Evolutionary conservation across 2,888 invertebrate species (phyloP).

Genomic region (Amiota mariae): DNA sequence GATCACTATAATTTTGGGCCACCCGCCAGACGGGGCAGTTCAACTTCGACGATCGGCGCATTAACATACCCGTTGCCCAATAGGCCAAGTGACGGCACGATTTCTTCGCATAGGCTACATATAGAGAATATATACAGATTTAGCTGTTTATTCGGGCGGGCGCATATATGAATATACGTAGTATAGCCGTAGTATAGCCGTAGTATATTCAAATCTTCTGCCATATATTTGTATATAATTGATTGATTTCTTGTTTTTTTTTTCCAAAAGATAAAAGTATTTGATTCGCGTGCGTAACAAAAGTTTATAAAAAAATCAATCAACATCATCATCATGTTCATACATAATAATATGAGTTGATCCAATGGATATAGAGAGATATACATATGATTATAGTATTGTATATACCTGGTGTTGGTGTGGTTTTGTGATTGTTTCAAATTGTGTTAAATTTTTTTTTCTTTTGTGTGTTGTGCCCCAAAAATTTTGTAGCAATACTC

Average conservation of each 20-base stretch:
- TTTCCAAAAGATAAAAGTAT: constrained; percentile 6
- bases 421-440: not conserved
- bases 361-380: too few species aligned
- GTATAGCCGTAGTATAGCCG: too few species aligned
- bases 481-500: constrained; percentile 45
- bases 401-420: not conserved
- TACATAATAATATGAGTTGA: too few species aligned
- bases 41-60: constrained; percentile 71
- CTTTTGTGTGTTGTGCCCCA: constrained; percentile 30
- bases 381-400: too few species aligned
- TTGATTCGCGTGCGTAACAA: not conserved
- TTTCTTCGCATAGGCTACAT: constrained; percentile 25
- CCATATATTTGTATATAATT: not conserved
- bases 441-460: constrained; percentile 19
- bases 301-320: too few species aligned
- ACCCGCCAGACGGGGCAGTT: constrained; percentile 55
- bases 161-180: constrained; percentile 19
- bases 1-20: constrained; percentile 33
- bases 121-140: constrained; percentile 14
- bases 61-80: constrained; percentile 70
- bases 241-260: not conserved
- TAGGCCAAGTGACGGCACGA: constrained; percentile 35
- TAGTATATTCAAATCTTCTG: not conserved
- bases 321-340: too few species aligned
- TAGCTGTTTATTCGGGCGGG: constrained; percentile 2